Base-by-base conservation (phyloP, 2,797 vertebrate species). In the Micropoecilia bifurca region DNA sequence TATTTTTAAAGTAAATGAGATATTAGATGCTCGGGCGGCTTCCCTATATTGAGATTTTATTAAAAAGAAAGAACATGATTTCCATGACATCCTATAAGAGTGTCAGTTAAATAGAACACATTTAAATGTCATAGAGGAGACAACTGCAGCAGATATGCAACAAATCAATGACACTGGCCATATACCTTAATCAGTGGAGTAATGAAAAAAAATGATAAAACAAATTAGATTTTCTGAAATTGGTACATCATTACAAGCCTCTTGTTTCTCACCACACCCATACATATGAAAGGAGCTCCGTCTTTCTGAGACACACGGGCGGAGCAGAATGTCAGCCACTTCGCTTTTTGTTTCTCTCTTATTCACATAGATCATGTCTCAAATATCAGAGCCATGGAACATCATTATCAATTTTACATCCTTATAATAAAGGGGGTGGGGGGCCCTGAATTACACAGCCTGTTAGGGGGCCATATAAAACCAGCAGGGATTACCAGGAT, bases 81-180 rank as follows among this genome's bases (percentile, higher is more conserved):
- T 68, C 66, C 82, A 80, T 81, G 69, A 77, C 78, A 43, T 80
- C 72, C 74, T 72, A 71, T 80, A 74, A 75, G 80, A 61, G 57
- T 84, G 55, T 88, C 89, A 88, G 20, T 88, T 89, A 88, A 80
- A 61, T 50, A 77, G 79, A 83, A 79, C 25, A 50, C 81, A 84
- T 90, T 90, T 79, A 91, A 86, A 89, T 85, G 86, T 91, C 87
- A 87, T 71, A 46, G 61, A 59, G 76, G 75, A 63, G 57, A 55
- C 14, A 79, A 79, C 72, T 73, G 76, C 81, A 30, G 78, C 41
- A 73, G 72, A 30, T 81, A 77, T 80, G 83, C 71, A 72, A 80
- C 61, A 46, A 61, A 43, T 59, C 41, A 55, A 18, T 16, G 68
- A 77, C 76, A 43, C 76, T 75, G 33, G 84, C 66, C 41, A 30